phyloP scores from a whole-genome alignment of 1,140 invertebrate species.

The Philopotamus ludificatus region DNA sequence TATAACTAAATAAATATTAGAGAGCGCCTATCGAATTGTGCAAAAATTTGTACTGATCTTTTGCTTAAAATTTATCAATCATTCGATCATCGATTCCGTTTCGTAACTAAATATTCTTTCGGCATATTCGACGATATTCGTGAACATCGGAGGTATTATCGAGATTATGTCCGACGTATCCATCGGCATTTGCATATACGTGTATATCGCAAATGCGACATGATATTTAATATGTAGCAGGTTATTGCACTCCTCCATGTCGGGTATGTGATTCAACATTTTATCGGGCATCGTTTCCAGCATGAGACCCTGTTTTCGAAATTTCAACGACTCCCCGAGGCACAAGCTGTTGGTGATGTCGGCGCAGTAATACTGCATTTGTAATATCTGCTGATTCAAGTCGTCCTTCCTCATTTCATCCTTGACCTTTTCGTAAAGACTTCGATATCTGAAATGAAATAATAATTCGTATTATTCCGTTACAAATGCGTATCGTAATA shows the following conservation, averaged over 20 bases:
- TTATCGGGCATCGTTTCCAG: conserved; percentile 46
- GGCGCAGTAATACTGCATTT: conserved; percentile 44
- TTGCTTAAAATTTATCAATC: neutral
- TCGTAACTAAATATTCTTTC: too few relatives aligned
- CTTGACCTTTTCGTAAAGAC: conserved; percentile 34
- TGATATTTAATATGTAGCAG: conserved; percentile 48
- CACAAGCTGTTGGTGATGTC: conserved; percentile 49
- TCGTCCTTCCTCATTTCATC: conserved; percentile 13
- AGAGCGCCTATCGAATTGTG: neutral
- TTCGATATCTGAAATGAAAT: conserved; percentile 34
- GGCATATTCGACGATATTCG: too few relatives aligned
- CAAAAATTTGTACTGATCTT: neutral
- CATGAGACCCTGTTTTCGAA: conserved; percentile 44
- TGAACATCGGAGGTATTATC: conserved; percentile 21
- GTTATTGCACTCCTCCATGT: conserved; percentile 45
- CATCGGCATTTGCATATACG: conserved; percentile 43
- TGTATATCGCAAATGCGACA: conserved; percentile 49
- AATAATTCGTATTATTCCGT: conserved; percentile 6
- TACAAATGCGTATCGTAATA: neutral
- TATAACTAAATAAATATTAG: too few relatives aligned
- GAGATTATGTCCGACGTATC: conserved; percentile 1
- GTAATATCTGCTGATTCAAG: conserved; percentile 29
- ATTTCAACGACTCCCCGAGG: conserved; percentile 44
- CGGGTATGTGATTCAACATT: conserved; percentile 44
- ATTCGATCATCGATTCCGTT: too few relatives aligned